A percentile compares a stretch with the other conserved stretches of the same genome.
These are phyloP conservation scores for Odontomyia ornata DNA, from an alignment of 2,888 invertebrate species.

Conservation along the genomic window DNA sequence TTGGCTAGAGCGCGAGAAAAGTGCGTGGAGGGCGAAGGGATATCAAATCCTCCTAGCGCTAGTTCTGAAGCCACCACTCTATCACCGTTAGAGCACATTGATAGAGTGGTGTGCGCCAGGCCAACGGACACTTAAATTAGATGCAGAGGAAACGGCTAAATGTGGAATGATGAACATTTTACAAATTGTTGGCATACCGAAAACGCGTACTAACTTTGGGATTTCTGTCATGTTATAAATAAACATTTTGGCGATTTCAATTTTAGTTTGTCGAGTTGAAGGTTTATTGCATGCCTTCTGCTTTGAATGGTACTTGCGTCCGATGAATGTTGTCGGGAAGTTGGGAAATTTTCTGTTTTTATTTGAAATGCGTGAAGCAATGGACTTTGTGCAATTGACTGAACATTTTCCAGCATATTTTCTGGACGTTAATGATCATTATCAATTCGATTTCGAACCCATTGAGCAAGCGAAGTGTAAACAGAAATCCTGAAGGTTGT, in stretches of 20 bases:
- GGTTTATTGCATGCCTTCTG: conserved; percentile 19
- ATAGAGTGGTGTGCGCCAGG: conserved; percentile 7
- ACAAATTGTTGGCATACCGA: conserved; percentile 40
- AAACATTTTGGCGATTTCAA: conserved; percentile 39
- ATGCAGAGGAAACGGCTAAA: conserved; percentile 41
- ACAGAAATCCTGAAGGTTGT: conserved; percentile 2
- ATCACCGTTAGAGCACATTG: background rate
- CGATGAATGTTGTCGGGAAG: background rate
- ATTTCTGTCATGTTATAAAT: conserved; percentile 36
- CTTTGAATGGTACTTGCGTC: background rate
- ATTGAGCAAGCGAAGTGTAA: background rate
- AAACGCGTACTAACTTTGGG: conserved; percentile 39
- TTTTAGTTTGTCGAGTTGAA: conserved; percentile 38
- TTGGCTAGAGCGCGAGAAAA: background rate
- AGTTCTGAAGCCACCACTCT: background rate
- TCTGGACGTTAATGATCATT: conserved; percentile 16
- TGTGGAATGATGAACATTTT: conserved; percentile 36
- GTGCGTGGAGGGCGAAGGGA: conserved; percentile 10
- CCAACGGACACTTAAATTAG: conserved; percentile 38
- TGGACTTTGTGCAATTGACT: conserved; percentile 8
- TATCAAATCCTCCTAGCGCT: background rate
- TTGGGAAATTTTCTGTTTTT: background rate
- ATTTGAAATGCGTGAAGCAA: conserved; percentile 19
- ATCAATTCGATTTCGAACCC: background rate
- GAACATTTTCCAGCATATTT: conserved; percentile 22